These are phyloP conservation scores for Junco hyemalis DNA, from an alignment of 2,113 vertebrate species.

Conservation along the genomic window DNA sequence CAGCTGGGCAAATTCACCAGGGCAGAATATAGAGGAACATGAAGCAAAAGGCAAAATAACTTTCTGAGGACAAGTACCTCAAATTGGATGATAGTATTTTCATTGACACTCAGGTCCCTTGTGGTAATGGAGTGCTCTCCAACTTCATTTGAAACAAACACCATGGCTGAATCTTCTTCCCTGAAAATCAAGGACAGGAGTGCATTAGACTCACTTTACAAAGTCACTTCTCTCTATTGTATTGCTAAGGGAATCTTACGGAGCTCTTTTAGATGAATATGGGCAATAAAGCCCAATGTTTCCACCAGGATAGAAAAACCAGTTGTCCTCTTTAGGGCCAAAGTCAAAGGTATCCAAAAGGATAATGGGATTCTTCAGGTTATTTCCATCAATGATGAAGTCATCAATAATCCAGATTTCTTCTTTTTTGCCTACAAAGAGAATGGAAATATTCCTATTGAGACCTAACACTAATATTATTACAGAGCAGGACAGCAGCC, in stretches of 20 bases:
- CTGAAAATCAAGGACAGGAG: slow-evolving; percentile 67
- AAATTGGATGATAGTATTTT: slow-evolving; percentile 97
- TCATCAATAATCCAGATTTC: slow-evolving; percentile 98
- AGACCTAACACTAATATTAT: neutral
- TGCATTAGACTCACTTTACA: neutral
- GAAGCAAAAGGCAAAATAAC: neutral
- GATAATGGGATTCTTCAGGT: slow-evolving; percentile 83
- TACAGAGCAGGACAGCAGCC: neutral
- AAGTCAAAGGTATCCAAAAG: slow-evolving; percentile 93
- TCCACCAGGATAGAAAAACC: slow-evolving; percentile 96
- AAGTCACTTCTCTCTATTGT: neutral
- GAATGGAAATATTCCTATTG: slow-evolving; percentile 35
- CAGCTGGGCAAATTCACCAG: neutral
- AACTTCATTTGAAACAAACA: slow-evolving; percentile 94
- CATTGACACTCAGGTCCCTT: slow-evolving; percentile 90
- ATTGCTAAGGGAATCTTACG: slow-evolving; percentile 76
- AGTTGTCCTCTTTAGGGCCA: slow-evolving; percentile 89
- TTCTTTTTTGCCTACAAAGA: slow-evolving; percentile 91
- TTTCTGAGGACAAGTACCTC: slow-evolving; percentile 80
- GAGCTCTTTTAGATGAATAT: slow-evolving; percentile 89
- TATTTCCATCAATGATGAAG: slow-evolving; percentile 94
- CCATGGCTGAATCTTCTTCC: slow-evolving; percentile 96
- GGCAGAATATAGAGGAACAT: neutral
- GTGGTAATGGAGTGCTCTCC: slow-evolving; percentile 97
- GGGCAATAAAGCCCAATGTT: slow-evolving; percentile 96